These are phyloP conservation scores for Gymnogyps californianus DNA, from an alignment of 2,113 vertebrate genomes.

Conservation along the genomic window DNA sequence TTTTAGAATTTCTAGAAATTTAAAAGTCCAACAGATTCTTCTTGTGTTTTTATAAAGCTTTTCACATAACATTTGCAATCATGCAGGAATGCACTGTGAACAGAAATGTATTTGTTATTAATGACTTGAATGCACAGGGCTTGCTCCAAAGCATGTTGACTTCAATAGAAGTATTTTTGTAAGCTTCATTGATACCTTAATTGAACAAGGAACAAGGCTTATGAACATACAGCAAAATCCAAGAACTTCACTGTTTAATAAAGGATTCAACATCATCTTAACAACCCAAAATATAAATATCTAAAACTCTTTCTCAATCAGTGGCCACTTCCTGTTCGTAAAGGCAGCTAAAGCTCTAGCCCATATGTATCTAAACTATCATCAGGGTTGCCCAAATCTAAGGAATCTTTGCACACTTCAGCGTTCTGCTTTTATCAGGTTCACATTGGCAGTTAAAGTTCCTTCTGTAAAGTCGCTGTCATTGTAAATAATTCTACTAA, in stretches of 20 bases:
- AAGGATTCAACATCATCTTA: neutral
- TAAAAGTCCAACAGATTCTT: neutral
- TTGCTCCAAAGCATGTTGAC: neutral
- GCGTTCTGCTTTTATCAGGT: neutral
- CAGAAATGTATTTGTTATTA: neutral
- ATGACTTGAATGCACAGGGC: neutral
- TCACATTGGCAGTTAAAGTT: neutral
- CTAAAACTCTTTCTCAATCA: neutral
- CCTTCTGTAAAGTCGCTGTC: neutral
- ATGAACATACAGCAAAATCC: neutral
- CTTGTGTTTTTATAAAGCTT: neutral
- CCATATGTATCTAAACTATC: neutral
- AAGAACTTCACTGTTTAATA: neutral
- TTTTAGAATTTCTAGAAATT: neutral
- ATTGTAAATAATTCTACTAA: neutral
- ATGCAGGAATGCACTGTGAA: neutral
- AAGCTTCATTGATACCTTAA: neutral
- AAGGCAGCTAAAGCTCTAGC: neutral
- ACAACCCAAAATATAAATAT: neutral
- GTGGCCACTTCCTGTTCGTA: neutral
- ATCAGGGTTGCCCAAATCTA: neutral
- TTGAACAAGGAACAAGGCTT: neutral
- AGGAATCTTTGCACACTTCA: neutral
- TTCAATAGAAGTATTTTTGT: neutral
- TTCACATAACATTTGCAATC: neutral